Evolutionary conservation across 2,888 invertebrate genomes (phyloP), one percentile per base, ranked within the genome.

Genomic region (Ferdinandea cuprea): DNA sequence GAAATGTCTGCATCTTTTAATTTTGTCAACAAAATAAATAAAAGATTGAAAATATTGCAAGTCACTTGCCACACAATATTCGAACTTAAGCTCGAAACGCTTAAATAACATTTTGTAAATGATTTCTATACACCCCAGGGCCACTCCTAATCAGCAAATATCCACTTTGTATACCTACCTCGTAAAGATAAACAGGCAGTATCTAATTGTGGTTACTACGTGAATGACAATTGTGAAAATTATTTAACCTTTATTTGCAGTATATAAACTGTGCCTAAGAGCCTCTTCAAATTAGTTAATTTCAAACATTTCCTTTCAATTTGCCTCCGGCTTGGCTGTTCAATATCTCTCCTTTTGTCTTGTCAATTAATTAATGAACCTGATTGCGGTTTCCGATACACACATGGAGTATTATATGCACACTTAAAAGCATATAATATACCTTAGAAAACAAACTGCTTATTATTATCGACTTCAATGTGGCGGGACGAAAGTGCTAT

Each of bases 331-430:
- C 28, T 28, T 42, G 2, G 13, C 9, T 5, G 8, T 6, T 4
- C 5, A 9, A n/a, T 28, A 21, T 37, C n/a, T 28, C 40, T 1
- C 7, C 11, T 8, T 21, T 44, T 58, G 28, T 28, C 17, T 28
- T 37, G 3, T 48, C 37, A 56, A 58, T 48, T 69, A 58, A 69
- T 58, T 58, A 69, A 37, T 58, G 13, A 19, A 46, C 69, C 28
- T 37, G 56, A 58, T 19, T 58, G 58, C 37, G 48, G 17, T 25
- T 56, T 37, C 1, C 9, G 35, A 37, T 46, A 15, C 15, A 56
- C 15, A 7, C n/a, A 40, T 21, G 25, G 25, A 25, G 5, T 25
- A 5, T 25, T 5, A 25, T 2, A 25, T 25, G 5, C 42, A n/a
- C 3, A 3, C 28, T 17, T 13, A 30, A 25, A 25, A 1, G 1